Evolutionary conservation across 2,797 vertebrate genomes (phyloP), one percentile per base, ranked within the genome.

Genomic region (Acrocephalus scirpaceus): DNA sequence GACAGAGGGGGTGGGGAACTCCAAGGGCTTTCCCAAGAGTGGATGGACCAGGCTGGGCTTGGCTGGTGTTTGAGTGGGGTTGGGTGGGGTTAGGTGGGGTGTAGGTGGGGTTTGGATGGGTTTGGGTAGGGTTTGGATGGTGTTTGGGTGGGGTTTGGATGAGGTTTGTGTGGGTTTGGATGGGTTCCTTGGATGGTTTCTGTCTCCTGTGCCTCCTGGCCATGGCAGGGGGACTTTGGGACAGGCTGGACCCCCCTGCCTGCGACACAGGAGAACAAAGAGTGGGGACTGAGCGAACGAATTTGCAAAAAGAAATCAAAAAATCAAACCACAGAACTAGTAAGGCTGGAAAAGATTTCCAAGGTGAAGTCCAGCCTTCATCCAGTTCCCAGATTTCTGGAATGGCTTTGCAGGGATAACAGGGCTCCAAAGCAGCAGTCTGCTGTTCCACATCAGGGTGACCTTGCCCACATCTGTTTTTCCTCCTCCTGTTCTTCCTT

Each of bases 1-100:
- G 48, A 5, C 47, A 53, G 0, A 1, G 18, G 3, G n/a, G 12
- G 16, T 62, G 47, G 36, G 18, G 54, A 81, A 20, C 34, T 45
- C 38, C 3, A 0, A 9, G 18, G 53, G 23, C 56, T 73, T 27
- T 30, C 29, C 61, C 11, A 16, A 3, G 38, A 1, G 0, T 10
- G 36, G 53, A 20, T 4, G 13, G 56, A 11, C 7, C 19, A 29
- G 44, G 17, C 66, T 66, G 51, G 25, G 40, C 72, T 25, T 7
- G 44, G 53, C 5, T 12, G 21, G 9, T 0, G 25, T 6, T 44
- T 42, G 30, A 38, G 0, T 57, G n/a, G 18, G 3, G 23, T 56
- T 44, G 21, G 14, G 0, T 17, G 8, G 30, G 17, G 1, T 70
- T 30, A 6, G 3, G 6, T 17, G 14, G 7, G 9, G 42, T n/a